Evolutionary conservation across 2,113 vertebrate species (phyloP).

Genomic region (Henicopernis longicauda): DNA sequence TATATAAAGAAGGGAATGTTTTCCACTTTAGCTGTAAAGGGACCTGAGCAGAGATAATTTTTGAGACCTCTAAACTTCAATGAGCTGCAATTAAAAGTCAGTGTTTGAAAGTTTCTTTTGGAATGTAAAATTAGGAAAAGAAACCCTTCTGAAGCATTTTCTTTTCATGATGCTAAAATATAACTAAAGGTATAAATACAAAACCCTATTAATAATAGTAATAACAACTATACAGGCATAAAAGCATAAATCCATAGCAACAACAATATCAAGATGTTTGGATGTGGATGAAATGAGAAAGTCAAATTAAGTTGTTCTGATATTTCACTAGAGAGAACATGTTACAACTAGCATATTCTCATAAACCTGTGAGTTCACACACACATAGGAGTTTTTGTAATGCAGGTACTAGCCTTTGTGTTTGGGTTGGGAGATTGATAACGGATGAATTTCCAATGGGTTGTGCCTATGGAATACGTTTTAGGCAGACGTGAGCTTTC

Average conservation of each 20-base stretch:
- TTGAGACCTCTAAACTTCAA: neutral
- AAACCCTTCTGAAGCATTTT: neutral
- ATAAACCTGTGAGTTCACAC: neutral
- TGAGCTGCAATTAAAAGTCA: neutral
- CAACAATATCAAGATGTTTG: neutral
- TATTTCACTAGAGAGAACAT: neutral
- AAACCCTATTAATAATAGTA: neutral
- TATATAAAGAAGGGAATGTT: neutral
- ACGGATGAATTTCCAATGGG: neutral
- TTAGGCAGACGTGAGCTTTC: neutral
- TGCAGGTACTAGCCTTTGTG: neutral
- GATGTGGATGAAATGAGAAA: neutral
- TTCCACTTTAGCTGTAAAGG: neutral
- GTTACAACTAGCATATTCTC: neutral
- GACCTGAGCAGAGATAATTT: neutral
- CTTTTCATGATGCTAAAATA: neutral
- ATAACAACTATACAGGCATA: neutral
- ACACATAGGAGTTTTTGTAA: neutral
- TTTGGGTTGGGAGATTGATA: neutral
- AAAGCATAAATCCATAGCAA: neutral
- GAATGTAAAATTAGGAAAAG: neutral
- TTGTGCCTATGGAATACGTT: neutral
- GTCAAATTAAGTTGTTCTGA: neutral
- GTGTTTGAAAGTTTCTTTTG: neutral
- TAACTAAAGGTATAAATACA: neutral